Conservation (phyloP, 2,888 invertebrate genomes). For the Euproctis similis region DNA sequence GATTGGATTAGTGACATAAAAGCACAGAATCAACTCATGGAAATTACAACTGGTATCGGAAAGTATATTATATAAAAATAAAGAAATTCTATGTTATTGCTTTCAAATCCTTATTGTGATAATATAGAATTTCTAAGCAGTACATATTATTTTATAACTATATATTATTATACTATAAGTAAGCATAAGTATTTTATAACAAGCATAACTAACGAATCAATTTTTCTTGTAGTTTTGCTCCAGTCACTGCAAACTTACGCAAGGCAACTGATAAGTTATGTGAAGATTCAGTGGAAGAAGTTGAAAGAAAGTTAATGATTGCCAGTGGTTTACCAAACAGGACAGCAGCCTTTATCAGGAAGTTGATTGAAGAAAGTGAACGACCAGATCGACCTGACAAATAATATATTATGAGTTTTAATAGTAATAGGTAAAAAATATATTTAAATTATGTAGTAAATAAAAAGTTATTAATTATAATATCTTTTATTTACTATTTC, state of each 20-base stretch:
- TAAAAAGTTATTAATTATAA: slow-evolving; percentile 16
- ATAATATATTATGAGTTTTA: slow-evolving; percentile 40
- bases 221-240: too few relatives aligned
- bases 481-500: slow-evolving; percentile 45
- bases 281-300: slow-evolving; percentile 58
- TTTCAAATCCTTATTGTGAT: too few relatives aligned
- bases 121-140: too few relatives aligned
- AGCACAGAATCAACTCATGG: too few relatives aligned
- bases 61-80: too few relatives aligned
- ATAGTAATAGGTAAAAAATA: slow-evolving; percentile 35
- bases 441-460: slow-evolving; percentile 13
- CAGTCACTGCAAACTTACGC: slow-evolving; percentile 38
- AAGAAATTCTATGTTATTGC: too few relatives aligned
- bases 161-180: too few relatives aligned
- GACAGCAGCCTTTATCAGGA: slow-evolving; percentile 35
- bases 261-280: slow-evolving; percentile 40
- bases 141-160: too few relatives aligned
- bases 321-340: slow-evolving; percentile 44
- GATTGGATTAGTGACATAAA: too few relatives aligned
- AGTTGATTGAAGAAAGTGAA: slow-evolving; percentile 34
- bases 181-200: too few relatives aligned
- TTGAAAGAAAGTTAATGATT: slow-evolving; percentile 56
- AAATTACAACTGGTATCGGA: too few relatives aligned
- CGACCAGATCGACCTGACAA: slow-evolving; percentile 44
- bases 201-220: too few relatives aligned